phyloP scores from a whole-genome alignment of 2,888 invertebrate species.

The Argynnis bischoffii region DNA sequence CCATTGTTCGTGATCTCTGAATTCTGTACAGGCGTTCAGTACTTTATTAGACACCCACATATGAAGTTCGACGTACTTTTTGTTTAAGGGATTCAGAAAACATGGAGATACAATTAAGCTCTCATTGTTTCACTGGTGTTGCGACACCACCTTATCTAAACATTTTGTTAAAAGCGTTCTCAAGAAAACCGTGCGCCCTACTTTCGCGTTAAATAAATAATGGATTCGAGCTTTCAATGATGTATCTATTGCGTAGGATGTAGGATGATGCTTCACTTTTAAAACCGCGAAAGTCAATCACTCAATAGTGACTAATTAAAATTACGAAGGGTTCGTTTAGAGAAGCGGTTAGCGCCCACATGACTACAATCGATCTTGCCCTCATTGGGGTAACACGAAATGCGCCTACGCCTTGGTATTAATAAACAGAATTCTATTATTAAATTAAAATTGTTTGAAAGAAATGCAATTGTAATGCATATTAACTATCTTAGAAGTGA shows the following conservation, averaged over 20 bases:
- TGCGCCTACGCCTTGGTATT: slow-evolving; percentile 34
- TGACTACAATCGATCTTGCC: slow-evolving; percentile 69
- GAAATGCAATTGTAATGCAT: not conserved
- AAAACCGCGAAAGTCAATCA: slow-evolving; percentile 72
- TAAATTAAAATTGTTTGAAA: not conserved
- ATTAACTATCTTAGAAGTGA: not conserved
- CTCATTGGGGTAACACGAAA: slow-evolving; percentile 61
- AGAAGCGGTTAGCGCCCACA: slow-evolving; percentile 69
- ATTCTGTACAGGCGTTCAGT: slow-evolving; percentile 42
- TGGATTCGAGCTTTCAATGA: slow-evolving; percentile 9
- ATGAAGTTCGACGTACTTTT: slow-evolving; percentile 60
- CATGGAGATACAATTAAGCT: slow-evolving; percentile 69
- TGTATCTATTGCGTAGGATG: slow-evolving; percentile 38
- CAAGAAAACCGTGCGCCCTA: slow-evolving; percentile 55
- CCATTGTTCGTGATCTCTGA: slow-evolving; percentile 52
- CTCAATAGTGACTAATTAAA: slow-evolving; percentile 65
- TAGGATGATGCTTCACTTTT: slow-evolving; percentile 52
- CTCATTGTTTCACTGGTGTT: slow-evolving; percentile 72
- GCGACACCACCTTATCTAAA: slow-evolving; percentile 71
- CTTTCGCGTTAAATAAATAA: slow-evolving; percentile 57
- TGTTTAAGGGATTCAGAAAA: slow-evolving; percentile 56
- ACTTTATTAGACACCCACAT: slow-evolving; percentile 47
- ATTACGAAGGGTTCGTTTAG: slow-evolving; percentile 75
- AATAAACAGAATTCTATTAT: slow-evolving; percentile 11
- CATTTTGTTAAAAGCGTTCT: slow-evolving; percentile 53